A percentile compares a stretch with the other conserved stretches of the same genome.
Evolutionary conservation across 1,140 invertebrate genomes (phyloP).

Genomic region (Dendroctonus ponderosae): DNA sequence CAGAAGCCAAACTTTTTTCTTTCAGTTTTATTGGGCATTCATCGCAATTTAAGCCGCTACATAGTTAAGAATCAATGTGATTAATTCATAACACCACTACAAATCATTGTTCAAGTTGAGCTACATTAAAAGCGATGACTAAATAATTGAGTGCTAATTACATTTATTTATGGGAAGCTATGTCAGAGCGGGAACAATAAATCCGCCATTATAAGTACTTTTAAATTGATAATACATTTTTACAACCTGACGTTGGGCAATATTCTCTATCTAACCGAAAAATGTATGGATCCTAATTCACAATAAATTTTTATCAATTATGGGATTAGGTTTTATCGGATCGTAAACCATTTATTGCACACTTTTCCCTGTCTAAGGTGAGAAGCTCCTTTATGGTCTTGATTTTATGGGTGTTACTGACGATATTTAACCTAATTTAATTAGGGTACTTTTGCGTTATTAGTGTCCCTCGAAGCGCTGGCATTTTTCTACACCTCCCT

Average conservation of each 20-base stretch:
- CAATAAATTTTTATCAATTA: conserved; percentile 36
- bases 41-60: too few relatives aligned
- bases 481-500: too few relatives aligned
- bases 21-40: too few relatives aligned
- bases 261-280: conserved; percentile 6
- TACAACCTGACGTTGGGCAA: conserved; percentile 5
- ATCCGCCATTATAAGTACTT: too few relatives aligned
- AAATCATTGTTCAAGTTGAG: too few relatives aligned
- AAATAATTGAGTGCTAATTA: too few relatives aligned
- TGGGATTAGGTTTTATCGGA: conserved; percentile 34
- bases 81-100: too few relatives aligned
- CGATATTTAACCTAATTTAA: neutral
- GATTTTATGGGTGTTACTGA: conserved; percentile 6
- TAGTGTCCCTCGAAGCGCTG: too few relatives aligned
- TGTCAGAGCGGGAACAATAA: neutral
- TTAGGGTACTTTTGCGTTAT: too few relatives aligned
- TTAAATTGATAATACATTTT: conserved; percentile 12
- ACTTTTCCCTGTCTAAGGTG: conserved; percentile 4
- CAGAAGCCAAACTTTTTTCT: too few relatives aligned
- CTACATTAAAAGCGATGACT: too few relatives aligned
- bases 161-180: neutral
- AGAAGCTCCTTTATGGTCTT: conserved; percentile 3
- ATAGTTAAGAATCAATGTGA: too few relatives aligned
- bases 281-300: conserved; percentile 33
- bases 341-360: conserved; percentile 30